Percentiles rank a stretch among this genome's conserved stretches.
Evolutionary conservation across 2,888 invertebrate genomes (phyloP).

Genomic region (Idaea aversata): DNA sequence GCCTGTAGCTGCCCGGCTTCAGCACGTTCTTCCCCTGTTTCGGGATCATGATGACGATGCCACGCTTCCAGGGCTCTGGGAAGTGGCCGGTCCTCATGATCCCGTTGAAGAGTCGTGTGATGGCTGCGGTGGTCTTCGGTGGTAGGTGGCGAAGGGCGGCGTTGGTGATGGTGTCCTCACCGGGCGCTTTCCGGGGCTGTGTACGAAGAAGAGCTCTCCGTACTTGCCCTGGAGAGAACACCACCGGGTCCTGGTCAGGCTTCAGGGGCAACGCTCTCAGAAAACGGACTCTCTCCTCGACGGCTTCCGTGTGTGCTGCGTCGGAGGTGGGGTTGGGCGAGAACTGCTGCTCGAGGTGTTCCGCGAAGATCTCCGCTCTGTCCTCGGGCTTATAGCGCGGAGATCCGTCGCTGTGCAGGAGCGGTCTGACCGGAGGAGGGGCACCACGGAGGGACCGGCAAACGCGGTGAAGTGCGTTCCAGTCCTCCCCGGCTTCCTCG

Average conservation of each 20-base stretch:
- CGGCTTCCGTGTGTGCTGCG: neutral
- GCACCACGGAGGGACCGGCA: too few species aligned
- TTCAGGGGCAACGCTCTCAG: neutral
- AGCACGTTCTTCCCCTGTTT: neutral
- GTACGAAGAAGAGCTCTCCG: neutral
- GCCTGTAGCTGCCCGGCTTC: neutral
- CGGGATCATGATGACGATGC: constrained; percentile 15
- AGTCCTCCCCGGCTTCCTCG: too few species aligned
- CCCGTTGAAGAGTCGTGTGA: constrained; percentile 10
- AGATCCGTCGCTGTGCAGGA: too few species aligned
- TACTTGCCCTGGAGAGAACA: constrained; percentile 4
- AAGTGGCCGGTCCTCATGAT: constrained; percentile 14
- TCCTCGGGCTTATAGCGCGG: neutral
- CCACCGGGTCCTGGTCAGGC: neutral
- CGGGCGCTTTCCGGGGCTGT: neutral
- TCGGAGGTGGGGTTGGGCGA: neutral
- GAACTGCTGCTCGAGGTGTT: constrained; percentile 4
- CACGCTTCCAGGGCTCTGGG: constrained; percentile 21
- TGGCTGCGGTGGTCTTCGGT: neutral
- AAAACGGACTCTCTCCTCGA: neutral
- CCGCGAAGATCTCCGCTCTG: constrained; percentile 3
- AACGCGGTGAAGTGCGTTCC: too few species aligned
- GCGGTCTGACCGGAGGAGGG: too few species aligned
- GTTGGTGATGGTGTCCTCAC: constrained; percentile 4
- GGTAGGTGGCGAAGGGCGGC: constrained; percentile 1